Percentiles rank a stretch among this genome's conserved stretches.
Evolutionary conservation across 2,113 vertebrate species (phyloP).

Genomic region (Thunnus thynnus): DNA sequence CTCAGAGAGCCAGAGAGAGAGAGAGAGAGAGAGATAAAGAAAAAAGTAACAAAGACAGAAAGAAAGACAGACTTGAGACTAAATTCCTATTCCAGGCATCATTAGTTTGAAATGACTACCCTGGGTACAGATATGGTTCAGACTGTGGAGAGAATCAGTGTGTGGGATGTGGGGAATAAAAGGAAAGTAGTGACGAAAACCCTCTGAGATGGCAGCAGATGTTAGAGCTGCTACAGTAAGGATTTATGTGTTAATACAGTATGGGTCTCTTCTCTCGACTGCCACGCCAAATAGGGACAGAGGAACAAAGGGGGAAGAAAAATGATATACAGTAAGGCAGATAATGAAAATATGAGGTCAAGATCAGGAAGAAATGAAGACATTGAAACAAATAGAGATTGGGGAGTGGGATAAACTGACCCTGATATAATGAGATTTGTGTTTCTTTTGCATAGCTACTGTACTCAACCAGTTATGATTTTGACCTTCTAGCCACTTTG

Average conservation of each 20-base stretch:
- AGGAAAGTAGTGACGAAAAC: conserved; percentile 20
- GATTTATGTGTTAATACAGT: conserved; percentile 66
- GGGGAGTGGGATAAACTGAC: conserved; percentile 2
- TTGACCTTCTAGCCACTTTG: too few relatives aligned
- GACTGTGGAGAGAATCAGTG: conserved; percentile 9
- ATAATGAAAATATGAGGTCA: conserved; percentile 59
- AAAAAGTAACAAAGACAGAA: conserved; percentile 15
- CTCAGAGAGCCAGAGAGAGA: not conserved
- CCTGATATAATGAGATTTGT: conserved; percentile 1
- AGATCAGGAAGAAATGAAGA: conserved; percentile 17
- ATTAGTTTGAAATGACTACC: conserved; percentile 67
- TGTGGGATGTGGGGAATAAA: conserved; percentile 21
- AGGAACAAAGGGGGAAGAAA: conserved; percentile 17
- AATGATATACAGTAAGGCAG: conserved; percentile 44
- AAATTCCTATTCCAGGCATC: conserved; percentile 61
- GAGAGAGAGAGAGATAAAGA: not conserved
- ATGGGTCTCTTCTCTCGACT: conserved; percentile 19
- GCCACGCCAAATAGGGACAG: conserved; percentile 6
- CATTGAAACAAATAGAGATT: conserved; percentile 7
- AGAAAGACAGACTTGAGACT: conserved; percentile 28
- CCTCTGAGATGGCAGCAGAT: conserved; percentile 56
- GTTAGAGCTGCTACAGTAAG: conserved; percentile 33
- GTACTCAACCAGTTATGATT: not conserved
- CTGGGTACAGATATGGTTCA: conserved; percentile 8
- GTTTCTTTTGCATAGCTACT: conserved; percentile 4